Conservation (phyloP, 2,113 vertebrate genomes). For the Corythoichthys haematopterus region DNA sequence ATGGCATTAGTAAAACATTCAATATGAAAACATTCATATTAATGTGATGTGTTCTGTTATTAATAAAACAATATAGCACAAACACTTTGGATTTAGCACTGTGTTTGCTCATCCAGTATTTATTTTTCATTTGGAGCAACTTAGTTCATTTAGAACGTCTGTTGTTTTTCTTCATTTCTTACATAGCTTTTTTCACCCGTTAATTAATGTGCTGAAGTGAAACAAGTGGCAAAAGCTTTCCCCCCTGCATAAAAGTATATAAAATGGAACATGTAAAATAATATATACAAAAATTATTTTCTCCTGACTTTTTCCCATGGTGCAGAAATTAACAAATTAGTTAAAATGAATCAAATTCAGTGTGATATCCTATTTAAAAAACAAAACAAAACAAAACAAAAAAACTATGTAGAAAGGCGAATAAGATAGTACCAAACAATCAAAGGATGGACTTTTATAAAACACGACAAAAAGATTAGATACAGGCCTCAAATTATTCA, state of each 20-base stretch:
- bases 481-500: too few species aligned
- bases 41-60: background rate
- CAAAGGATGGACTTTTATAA: background rate
- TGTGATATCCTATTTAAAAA: conserved; percentile 24
- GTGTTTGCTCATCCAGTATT: too few species aligned
- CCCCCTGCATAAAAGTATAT: background rate
- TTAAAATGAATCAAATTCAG: conserved; percentile 2
- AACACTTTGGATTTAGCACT: background rate
- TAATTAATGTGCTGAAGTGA: background rate
- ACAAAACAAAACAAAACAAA: conserved; percentile 8
- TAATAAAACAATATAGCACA: background rate
- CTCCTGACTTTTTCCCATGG: conserved; percentile 26
- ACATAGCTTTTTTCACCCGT: too few species aligned
- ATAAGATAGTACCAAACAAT: conserved; percentile 3
- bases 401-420: background rate
- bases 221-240: background rate
- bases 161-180: background rate
- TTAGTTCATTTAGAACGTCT: too few species aligned
- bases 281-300: conserved; percentile 37
- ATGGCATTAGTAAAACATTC: background rate
- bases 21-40: background rate
- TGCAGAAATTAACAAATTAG: conserved; percentile 28
- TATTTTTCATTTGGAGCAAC: too few species aligned
- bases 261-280: conserved; percentile 17
- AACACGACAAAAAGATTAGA: background rate